Evolutionary conservation across 1,140 invertebrate species (phyloP).

Genomic region (Lamellibrachia luymesi): DNA sequence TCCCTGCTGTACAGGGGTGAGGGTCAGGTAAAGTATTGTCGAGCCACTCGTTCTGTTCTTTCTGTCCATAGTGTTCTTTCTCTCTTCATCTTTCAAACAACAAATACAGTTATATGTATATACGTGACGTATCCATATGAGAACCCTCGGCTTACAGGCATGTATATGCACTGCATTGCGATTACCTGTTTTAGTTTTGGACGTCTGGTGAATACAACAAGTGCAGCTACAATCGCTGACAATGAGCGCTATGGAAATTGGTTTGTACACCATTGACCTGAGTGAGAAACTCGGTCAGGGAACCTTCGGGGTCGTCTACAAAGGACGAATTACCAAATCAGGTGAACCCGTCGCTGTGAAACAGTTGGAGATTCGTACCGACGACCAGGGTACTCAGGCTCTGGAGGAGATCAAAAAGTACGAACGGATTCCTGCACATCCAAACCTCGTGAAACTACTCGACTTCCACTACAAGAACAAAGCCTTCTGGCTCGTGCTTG

Average conservation of each 20-base stretch:
- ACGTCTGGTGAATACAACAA: neutral
- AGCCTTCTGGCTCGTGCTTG: constrained; percentile 7
- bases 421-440: neutral
- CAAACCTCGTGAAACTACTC: neutral
- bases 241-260: neutral
- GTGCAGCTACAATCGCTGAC: no score
- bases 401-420: constrained; percentile 11
- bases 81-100: no score
- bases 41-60: no score
- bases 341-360: neutral
- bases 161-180: no score
- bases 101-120: no score
- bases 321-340: constrained; percentile 7
- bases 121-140: no score
- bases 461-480: constrained; percentile 16
- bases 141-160: no score
- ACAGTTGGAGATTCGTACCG: neutral
- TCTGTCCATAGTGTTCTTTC: no score
- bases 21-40: no score
- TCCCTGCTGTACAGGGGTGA: no score
- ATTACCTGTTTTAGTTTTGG: neutral
- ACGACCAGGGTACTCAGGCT: neutral
- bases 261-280: neutral
- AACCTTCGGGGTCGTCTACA: neutral
- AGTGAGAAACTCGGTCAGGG: neutral